phyloP scores from a whole-genome alignment of 2,888 invertebrate species.

The Mechanitis messenoides region DNA sequence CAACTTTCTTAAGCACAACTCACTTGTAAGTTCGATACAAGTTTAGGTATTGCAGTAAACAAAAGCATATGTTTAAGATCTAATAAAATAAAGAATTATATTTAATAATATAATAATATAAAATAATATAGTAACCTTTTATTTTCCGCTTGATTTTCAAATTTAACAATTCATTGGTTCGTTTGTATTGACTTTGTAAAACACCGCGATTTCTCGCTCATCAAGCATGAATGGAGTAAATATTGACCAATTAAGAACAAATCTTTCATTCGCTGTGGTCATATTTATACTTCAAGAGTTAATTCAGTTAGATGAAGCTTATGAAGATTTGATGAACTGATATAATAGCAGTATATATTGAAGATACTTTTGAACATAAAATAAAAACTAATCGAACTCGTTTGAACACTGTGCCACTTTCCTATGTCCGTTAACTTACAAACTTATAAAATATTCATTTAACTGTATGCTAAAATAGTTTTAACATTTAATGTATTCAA shows the following conservation, averaged over 20 bases:
- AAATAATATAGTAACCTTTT: not conserved
- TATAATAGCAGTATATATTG: not conserved
- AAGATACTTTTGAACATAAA: not conserved
- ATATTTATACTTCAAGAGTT: conserved; percentile 10
- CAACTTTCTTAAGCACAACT: no score
- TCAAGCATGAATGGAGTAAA: conserved; percentile 22
- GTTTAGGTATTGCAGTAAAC: no score
- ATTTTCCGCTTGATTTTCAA: conserved; percentile 13
- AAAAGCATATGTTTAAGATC: no score
- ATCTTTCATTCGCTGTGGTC: conserved; percentile 27
- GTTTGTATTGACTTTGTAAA: conserved; percentile 17
- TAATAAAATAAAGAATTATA: no score
- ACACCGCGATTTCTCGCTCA: conserved; percentile 21
- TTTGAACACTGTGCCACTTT: conserved; percentile 5
- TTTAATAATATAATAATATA: not conserved
- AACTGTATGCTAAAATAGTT: not conserved
- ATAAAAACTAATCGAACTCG: conserved; percentile 6
- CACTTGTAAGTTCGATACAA: no score
- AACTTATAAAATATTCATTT: not conserved
- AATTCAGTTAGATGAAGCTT: not conserved
- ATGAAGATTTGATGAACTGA: conserved; percentile 4
- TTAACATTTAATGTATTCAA: no score
- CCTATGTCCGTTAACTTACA: conserved; percentile 1
- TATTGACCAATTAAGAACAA: conserved; percentile 25
- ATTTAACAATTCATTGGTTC: conserved; percentile 9